phyloP scores from a whole-genome alignment of 2,113 vertebrate genomes.

The Lagopus leucura region DNA sequence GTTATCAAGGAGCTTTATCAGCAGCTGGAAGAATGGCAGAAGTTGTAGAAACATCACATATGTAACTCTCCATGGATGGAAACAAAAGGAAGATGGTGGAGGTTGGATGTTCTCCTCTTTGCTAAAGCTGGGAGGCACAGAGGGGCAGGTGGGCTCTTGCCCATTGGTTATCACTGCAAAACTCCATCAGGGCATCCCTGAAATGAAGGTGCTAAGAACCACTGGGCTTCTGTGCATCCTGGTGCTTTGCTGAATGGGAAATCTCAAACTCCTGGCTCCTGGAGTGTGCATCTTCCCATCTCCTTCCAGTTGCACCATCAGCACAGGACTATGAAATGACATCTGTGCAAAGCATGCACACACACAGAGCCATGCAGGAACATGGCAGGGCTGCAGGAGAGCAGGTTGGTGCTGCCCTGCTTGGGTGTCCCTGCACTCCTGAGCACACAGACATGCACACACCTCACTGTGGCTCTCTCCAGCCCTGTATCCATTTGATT shows the following conservation, averaged over 20 bases:
- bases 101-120: neutral
- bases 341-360: accelerated
- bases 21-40: neutral
- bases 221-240: neutral
- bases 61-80: neutral
- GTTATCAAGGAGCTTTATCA: neutral
- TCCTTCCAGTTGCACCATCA: too few species aligned
- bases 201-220: neutral
- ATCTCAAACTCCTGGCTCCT: too few species aligned
- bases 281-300: too few species aligned
- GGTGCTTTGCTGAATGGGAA: neutral
- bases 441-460: neutral
- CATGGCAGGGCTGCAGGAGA: neutral
- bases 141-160: neutral
- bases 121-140: neutral
- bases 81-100: neutral
- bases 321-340: neutral
- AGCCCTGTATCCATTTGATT: constrained; percentile 46
- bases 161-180: neutral
- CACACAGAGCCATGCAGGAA: neutral
- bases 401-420: neutral
- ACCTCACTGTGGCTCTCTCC: constrained; percentile 3
- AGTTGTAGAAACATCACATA: neutral
- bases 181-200: neutral
- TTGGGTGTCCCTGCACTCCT: constrained; percentile 24